Evolutionary conservation across 2,888 invertebrate species (phyloP), one percentile per base, ranked within the genome.

Genomic region (Gari tellinella): DNA sequence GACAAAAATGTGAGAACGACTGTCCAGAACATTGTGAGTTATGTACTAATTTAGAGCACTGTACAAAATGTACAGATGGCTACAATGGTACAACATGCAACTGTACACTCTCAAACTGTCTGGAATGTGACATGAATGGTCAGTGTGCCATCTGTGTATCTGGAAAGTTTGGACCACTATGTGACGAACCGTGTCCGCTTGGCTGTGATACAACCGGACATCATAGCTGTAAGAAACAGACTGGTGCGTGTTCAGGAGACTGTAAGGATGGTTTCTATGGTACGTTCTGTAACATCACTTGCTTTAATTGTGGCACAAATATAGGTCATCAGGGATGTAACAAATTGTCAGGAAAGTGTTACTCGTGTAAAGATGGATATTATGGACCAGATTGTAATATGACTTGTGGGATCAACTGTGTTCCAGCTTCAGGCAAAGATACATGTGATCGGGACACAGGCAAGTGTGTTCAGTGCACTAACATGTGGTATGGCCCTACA

Each of bases 21-120:
- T 78, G 78, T 46, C 78, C 73, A 12, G 43, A n/a, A 7, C 48
- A 61, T n/a, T 78, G 78, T 64, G 57, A 43, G 19, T 3, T 8
- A 5, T 77, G 76, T 51, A 31, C 17, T 4, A 61, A 46, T 49
- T 21, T 8, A 2, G 49, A 41, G 17, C n/a, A 46, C 0, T 77
- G 76, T 62, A 77, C 69, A 25, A 21, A 63, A 23, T 78, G 78
- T 49, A 45, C 31, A 15, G 17, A 19, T 7, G 72, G 66, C 1
- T 62, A 41, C 21, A 46, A 68, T 40, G 72, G 77, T 5, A 17
- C 15, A n/a, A 53, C 19, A 7, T 77, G 77, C 48, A 19, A 45
- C 5, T 73, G 72, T 48, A n/a, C 45, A 10, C 31, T 66, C 4
- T n/a, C 12, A 15, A 45, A 75, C 23, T 75, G 75, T 60, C 19